A percentile compares a stretch with the other conserved stretches of the same genome.
Conservation (phyloP, 2,797 vertebrate genomes). For the Graptemys geographica region DNA sequence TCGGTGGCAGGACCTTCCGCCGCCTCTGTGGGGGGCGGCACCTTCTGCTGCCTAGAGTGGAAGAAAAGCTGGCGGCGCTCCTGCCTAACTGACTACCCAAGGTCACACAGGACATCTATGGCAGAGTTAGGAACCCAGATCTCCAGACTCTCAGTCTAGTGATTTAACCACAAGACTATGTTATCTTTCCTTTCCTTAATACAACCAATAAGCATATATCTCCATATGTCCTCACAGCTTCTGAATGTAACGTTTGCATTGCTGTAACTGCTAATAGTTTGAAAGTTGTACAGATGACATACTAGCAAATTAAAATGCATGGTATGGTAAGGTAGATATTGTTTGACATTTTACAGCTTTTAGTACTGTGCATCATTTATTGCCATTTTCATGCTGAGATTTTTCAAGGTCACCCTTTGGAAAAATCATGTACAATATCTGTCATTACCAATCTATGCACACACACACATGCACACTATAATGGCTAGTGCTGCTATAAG, state of each 20-base stretch:
- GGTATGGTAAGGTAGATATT: accelerated
- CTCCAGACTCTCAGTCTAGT: not conserved
- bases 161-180: not conserved
- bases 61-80: too few species aligned
- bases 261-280: not conserved
- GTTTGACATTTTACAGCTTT: constrained; percentile 31
- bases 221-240: not conserved
- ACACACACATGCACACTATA: not conserved
- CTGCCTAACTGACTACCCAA: not conserved
- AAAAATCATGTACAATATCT: not conserved
- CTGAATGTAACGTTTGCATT: accelerated
- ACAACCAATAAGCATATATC: not conserved
- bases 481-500: not conserved
- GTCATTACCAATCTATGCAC: not conserved
- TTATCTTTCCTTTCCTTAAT: not conserved
- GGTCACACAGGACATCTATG: not conserved
- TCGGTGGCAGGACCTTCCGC: too few species aligned
- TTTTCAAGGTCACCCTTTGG: constrained; percentile 50
- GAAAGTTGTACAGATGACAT: not conserved
- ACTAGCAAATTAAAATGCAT: not conserved
- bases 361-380: not conserved
- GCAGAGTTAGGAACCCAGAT: not conserved
- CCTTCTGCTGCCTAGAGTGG: too few species aligned
- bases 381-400: not conserved
- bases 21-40: too few species aligned